These are phyloP conservation scores for Lissonota sp. DNA, from an alignment of 2,888 invertebrate species.

Conservation along the genomic window DNA sequence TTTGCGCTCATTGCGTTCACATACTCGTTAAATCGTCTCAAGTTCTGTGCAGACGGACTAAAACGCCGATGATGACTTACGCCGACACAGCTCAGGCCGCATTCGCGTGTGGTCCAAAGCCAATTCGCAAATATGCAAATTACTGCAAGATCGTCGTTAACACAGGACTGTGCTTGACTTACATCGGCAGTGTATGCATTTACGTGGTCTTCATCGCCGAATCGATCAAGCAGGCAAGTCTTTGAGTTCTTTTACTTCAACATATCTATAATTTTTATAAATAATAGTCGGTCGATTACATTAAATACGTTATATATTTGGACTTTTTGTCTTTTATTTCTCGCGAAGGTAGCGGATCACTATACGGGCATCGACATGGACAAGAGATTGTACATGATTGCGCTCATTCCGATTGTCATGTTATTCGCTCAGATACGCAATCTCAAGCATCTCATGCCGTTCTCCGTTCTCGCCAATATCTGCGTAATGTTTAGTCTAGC, in stretches of 20 bases:
- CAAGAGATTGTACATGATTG: slow-evolving; percentile 84
- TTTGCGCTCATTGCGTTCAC: slow-evolving; percentile 98
- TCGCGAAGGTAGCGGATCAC: slow-evolving; percentile 84
- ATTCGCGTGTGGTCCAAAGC: slow-evolving; percentile 85
- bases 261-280: too few relatives aligned
- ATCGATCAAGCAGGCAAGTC: slow-evolving; percentile 88
- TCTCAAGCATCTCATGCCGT: slow-evolving; percentile 93
- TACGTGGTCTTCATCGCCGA: slow-evolving; percentile 92
- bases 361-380: slow-evolving; percentile 81
- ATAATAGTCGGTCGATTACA: too few relatives aligned
- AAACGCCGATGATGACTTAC: slow-evolving; percentile 85
- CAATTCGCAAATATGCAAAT: slow-evolving; percentile 80
- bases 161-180: slow-evolving; percentile 88
- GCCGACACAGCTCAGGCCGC: slow-evolving; percentile 86
- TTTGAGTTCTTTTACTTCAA: too few relatives aligned
- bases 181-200: slow-evolving; percentile 89
- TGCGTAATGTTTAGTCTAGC: slow-evolving; percentile 90
- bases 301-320: too few relatives aligned
- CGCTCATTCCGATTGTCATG: slow-evolving; percentile 89
- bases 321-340: too few relatives aligned
- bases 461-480: slow-evolving; percentile 94
- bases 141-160: slow-evolving; percentile 88
- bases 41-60: slow-evolving; percentile 82
- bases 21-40: slow-evolving; percentile 84
- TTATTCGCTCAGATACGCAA: slow-evolving; percentile 91